These are phyloP conservation scores for Wasmannia auropunctata DNA, from an alignment of 1,140 invertebrate genomes.

Conservation along the genomic window DNA sequence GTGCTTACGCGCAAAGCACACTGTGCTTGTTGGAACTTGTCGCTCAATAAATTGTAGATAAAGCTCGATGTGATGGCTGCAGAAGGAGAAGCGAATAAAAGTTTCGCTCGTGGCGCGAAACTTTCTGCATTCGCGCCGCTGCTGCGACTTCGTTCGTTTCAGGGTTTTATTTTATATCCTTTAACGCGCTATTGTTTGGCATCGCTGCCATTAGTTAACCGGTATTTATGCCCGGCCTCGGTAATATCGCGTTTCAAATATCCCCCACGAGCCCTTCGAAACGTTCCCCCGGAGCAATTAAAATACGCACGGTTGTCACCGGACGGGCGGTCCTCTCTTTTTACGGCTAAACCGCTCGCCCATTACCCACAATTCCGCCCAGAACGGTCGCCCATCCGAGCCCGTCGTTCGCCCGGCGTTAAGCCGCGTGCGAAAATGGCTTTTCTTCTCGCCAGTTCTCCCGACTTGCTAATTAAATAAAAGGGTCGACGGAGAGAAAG, in stretches of 20 bases:
- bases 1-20: background rate
- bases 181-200: background rate
- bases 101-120: background rate
- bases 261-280: background rate
- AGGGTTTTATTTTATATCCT: background rate
- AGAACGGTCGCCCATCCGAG: slow-evolving; percentile 15
- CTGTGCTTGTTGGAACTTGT: background rate
- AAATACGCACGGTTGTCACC: slow-evolving; percentile 27
- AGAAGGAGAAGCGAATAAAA: background rate
- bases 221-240: background rate
- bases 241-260: background rate
- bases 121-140: background rate
- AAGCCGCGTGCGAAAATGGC: slow-evolving; percentile 63
- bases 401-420: background rate
- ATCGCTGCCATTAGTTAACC: background rate
- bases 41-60: slow-evolving; percentile 9
- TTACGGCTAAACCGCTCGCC: slow-evolving; percentile 21
- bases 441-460: slow-evolving; percentile 57
- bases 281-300: slow-evolving; percentile 29
- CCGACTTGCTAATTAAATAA: slow-evolving; percentile 72
- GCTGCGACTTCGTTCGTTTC: background rate
- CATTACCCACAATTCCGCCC: slow-evolving; percentile 40
- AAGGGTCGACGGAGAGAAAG: slow-evolving; percentile 55
- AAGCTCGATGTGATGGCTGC: background rate
- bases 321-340: slow-evolving; percentile 22